Conservation (phyloP, 2,888 invertebrate species). For the Hyalella azteca region DNA sequence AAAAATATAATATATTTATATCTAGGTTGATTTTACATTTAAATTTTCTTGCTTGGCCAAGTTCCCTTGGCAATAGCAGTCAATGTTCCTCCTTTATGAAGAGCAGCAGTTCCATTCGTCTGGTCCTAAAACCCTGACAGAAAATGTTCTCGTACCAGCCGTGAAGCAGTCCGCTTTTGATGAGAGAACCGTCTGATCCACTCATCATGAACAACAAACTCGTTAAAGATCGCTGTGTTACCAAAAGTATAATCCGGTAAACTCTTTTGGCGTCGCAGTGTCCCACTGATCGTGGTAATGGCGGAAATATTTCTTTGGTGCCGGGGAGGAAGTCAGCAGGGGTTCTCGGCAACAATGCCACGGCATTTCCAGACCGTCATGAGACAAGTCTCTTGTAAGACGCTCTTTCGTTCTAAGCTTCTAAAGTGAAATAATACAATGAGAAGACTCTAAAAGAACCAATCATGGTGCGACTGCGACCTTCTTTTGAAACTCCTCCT, state of each 20-base stretch:
- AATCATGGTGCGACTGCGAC: not conserved
- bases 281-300: slow-evolving; percentile 23
- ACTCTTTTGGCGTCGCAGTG: not conserved
- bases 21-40: no score
- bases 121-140: no score
- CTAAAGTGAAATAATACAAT: slow-evolving; percentile 3
- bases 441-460: not conserved
- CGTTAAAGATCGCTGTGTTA: not conserved
- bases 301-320: slow-evolving; percentile 30
- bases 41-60: no score
- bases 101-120: no score
- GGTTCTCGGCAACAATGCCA: slow-evolving; percentile 30
- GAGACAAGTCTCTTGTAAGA: slow-evolving; percentile 24
- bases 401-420: not conserved
- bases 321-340: not conserved
- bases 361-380: slow-evolving; percentile 18
- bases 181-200: no score
- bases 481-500: not conserved
- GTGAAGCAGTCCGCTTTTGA: no score
- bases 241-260: slow-evolving; percentile 20
- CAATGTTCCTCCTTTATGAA: no score
- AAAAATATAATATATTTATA: no score
- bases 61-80: no score
- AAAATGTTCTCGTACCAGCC: no score
- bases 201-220: not conserved